Conservation (phyloP, 2,113 vertebrate genomes). For the Lanius collurio region DNA sequence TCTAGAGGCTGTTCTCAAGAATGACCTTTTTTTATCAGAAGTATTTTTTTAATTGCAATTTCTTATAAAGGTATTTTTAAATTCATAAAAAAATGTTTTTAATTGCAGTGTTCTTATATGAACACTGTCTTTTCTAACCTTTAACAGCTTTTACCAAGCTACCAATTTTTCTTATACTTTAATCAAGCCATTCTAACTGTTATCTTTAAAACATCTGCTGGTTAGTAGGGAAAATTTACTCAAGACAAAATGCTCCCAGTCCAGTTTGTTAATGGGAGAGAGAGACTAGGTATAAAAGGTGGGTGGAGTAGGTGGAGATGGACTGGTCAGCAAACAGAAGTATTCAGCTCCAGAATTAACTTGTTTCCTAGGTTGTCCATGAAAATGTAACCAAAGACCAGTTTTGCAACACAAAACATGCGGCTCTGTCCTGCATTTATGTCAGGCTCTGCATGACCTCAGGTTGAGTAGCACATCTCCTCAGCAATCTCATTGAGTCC, state of each 20-base stretch:
- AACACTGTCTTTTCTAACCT: neutral
- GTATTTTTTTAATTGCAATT: neutral
- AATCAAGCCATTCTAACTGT: neutral
- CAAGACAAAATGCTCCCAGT: neutral
- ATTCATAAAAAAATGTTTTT: neutral
- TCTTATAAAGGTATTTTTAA: neutral
- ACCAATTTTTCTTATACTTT: neutral
- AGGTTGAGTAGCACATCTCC: neutral
- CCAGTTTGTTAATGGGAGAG: neutral
- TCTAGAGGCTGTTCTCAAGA: neutral
- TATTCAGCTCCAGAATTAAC: neutral
- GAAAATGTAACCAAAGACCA: neutral
- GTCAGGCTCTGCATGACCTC: neutral
- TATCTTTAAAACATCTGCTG: neutral
- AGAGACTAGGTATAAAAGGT: neutral
- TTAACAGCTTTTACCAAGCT: neutral
- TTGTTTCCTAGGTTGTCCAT: neutral
- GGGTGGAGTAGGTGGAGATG: neutral
- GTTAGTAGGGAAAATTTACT: neutral
- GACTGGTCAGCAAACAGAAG: neutral
- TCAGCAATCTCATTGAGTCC: neutral
- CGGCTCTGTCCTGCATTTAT: neutral
- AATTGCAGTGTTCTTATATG: neutral
- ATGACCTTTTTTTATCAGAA: neutral
- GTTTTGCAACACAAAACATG: neutral